Percentiles rank a stretch among this genome's conserved stretches.
Evolutionary conservation across 2,797 vertebrate species (phyloP).

Genomic region (Myripristis jacobus): DNA sequence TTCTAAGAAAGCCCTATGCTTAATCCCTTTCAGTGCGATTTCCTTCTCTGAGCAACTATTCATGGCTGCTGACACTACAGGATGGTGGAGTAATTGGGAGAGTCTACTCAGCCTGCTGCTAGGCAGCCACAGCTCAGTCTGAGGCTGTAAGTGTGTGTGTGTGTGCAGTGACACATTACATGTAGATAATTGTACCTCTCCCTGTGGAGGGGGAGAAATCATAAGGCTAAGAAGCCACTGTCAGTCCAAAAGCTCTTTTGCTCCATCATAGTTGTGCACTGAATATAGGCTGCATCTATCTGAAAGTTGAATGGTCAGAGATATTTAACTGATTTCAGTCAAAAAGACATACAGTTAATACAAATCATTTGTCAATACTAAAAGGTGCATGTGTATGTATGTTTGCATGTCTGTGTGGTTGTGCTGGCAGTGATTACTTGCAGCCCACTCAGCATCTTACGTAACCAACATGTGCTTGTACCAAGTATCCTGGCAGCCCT

Average conservation of each 20-base stretch:
- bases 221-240: slow-evolving; percentile 17
- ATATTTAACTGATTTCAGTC: no score
- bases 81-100: slow-evolving; percentile 58
- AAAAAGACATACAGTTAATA: no score
- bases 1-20: slow-evolving; percentile 38
- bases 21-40: slow-evolving; percentile 30
- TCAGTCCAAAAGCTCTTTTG: neutral
- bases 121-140: slow-evolving; percentile 64
- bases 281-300: neutral
- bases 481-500: neutral
- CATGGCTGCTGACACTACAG: slow-evolving; percentile 45
- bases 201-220: slow-evolving; percentile 12
- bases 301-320: neutral
- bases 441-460: slow-evolving; percentile 30
- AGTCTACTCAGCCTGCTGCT: slow-evolving; percentile 66
- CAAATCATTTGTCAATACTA: no score
- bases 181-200: slow-evolving; percentile 37
- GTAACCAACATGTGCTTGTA: slow-evolving; percentile 14
- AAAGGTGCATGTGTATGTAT: neutral
- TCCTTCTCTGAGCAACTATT: slow-evolving; percentile 39
- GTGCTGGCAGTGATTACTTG: slow-evolving; percentile 10
- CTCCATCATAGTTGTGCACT: neutral
- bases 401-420: neutral
- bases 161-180: slow-evolving; percentile 33
- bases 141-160: slow-evolving; percentile 17